phyloP scores from a whole-genome alignment of 2,888 invertebrate genomes.

The Pristionchus exspectatus region DNA sequence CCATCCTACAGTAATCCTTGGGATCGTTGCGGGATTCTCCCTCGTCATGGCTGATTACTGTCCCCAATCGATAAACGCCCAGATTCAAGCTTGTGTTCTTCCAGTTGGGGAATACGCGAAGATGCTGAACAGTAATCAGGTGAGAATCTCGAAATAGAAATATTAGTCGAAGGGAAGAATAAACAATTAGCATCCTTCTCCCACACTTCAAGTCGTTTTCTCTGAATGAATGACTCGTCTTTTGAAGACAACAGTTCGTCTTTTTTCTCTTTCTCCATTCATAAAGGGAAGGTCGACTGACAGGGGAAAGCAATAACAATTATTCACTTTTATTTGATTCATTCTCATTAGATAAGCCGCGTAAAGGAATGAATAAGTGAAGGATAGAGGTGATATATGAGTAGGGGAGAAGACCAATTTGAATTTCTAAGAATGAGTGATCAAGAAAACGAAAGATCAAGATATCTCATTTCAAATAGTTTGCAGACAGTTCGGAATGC shows the following conservation, averaged over 20 bases:
- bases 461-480: neutral
- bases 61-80: conserved; percentile 68
- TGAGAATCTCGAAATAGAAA: neutral
- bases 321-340: conserved; percentile 38
- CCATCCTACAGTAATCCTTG: conserved; percentile 24
- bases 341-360: conserved; percentile 28
- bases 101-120: conserved; percentile 79
- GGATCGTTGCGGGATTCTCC: neutral
- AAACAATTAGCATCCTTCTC: conserved; percentile 12
- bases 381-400: neutral
- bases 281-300: neutral
- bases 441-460: neutral
- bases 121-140: conserved; percentile 73
- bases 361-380: neutral
- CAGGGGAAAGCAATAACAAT: conserved; percentile 7
- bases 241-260: conserved; percentile 3
- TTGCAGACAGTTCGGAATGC: conserved; percentile 42
- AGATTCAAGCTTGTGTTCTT: conserved; percentile 77
- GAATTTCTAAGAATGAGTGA: neutral
- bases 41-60: conserved; percentile 59
- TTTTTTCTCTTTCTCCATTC: neutral
- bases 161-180: neutral
- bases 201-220: conserved; percentile 21
- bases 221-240: conserved; percentile 16
- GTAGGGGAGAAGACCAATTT: neutral